Percentiles rank a stretch among this genome's conserved stretches.
Evolutionary conservation across 2,888 invertebrate species (phyloP).

Genomic region (Dasysyrphus albostriatus): DNA sequence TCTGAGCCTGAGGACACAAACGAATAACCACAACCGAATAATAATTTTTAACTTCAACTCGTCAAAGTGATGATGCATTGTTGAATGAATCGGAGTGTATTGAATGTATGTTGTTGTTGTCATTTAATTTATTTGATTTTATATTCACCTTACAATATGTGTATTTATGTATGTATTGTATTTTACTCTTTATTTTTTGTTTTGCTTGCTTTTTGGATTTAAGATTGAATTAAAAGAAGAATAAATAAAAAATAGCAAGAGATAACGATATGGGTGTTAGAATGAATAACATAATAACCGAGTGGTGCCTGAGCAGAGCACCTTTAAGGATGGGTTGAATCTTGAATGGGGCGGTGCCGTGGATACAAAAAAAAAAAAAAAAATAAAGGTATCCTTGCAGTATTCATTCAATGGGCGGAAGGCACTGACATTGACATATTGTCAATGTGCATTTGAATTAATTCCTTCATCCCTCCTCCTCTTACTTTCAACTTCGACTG

Average conservation of each 20-base stretch:
- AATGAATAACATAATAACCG: constrained; percentile 71
- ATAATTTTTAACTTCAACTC: constrained; percentile 42
- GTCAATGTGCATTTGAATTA: constrained; percentile 30
- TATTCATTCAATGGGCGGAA: constrained; percentile 25
- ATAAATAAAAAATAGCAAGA: constrained; percentile 48
- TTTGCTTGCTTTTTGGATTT: not conserved
- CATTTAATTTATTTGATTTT: not conserved
- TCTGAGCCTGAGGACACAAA: constrained; percentile 16
- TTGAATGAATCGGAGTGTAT: constrained; percentile 64
- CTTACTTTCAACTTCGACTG: not conserved
- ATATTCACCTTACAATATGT: not conserved
- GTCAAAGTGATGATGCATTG: constrained; percentile 44
- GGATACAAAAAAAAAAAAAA: constrained; percentile 17
- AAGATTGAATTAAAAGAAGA: constrained; percentile 28
- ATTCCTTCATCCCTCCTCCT: not conserved
- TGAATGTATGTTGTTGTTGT: constrained; percentile 25
- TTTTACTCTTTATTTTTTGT: constrained; percentile 20
- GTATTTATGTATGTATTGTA: not conserved
- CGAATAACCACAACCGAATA: constrained; percentile 32
- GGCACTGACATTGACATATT: constrained; percentile 39
- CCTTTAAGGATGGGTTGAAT: constrained; percentile 48
- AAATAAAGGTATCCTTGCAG: constrained; percentile 17
- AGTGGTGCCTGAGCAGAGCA: constrained; percentile 29
- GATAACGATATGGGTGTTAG: constrained; percentile 70
- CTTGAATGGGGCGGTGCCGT: constrained; percentile 54